Evolutionary conservation across 2,797 vertebrate genomes (phyloP).

Genomic region (Remorina albescens): DNA sequence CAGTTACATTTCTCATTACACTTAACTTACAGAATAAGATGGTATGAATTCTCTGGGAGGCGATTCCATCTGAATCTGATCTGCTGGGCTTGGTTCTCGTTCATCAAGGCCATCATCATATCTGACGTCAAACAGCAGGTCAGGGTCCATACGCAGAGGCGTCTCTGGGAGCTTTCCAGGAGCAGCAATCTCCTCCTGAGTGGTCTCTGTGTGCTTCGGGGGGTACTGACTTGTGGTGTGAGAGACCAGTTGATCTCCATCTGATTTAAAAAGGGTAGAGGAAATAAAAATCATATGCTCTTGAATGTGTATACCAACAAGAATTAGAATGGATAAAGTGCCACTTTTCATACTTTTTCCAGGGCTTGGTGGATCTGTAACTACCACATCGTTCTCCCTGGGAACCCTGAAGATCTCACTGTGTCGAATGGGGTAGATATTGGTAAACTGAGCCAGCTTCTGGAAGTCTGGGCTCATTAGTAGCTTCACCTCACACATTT

Average conservation of each 20-base stretch:
- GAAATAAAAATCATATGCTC: not conserved
- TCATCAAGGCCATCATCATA: conserved; percentile 57
- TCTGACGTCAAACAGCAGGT: conserved; percentile 79
- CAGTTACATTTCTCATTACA: not conserved
- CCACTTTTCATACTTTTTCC: conserved; percentile 84
- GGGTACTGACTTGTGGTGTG: conserved; percentile 95
- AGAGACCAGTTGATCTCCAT: conserved; percentile 85
- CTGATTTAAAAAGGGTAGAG: conserved; percentile 36
- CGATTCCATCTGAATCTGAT: conserved; percentile 87
- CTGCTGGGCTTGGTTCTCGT: conserved; percentile 80
- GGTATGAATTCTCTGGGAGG: conserved; percentile 88
- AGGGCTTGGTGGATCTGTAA: conserved; percentile 87
- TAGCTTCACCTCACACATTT: conserved; percentile 92
- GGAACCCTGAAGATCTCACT: conserved; percentile 92
- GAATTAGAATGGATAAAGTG: not conserved
- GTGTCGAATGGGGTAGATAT: conserved; percentile 88
- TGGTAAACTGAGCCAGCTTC: conserved; percentile 88
- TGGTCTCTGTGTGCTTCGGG: conserved; percentile 89
- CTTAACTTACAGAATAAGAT: conserved; percentile 90
- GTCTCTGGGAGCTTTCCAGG: conserved; percentile 96
- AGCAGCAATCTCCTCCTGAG: conserved; percentile 90
- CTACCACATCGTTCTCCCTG: conserved; percentile 87
- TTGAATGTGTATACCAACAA: not conserved
- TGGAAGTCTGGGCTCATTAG: conserved; percentile 88
- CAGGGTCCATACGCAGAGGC: conserved; percentile 90